Conservation (phyloP, 1,140 invertebrate genomes). For the Camponotus floridanus region DNA sequence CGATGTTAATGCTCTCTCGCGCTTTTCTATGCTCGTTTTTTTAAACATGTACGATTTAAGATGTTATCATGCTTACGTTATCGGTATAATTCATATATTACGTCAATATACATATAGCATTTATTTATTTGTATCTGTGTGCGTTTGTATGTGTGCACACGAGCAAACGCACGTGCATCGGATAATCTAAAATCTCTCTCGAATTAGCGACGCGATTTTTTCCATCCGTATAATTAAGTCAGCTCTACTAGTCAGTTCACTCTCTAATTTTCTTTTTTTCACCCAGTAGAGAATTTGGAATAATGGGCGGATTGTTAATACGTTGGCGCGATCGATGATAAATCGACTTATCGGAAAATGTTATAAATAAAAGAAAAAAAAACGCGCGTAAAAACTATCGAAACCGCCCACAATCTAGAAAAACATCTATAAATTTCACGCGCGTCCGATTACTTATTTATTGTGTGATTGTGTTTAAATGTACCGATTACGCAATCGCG, state of each 20-base stretch:
- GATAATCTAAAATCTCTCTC: slow-evolving; percentile 57
- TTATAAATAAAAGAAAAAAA: slow-evolving; percentile 46
- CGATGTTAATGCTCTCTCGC: slow-evolving; percentile 27
- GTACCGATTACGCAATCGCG: slow-evolving; percentile 58
- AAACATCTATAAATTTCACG: slow-evolving; percentile 58
- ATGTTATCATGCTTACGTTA: slow-evolving; percentile 44
- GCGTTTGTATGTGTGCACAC: too few relatives aligned
- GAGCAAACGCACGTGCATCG: background rate
- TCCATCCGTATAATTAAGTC: slow-evolving; percentile 34
- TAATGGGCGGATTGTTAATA: background rate
- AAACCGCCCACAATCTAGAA: slow-evolving; percentile 26
- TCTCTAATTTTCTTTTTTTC: slow-evolving; percentile 8
- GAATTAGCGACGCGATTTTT: slow-evolving; percentile 39
- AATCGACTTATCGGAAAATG: slow-evolving; percentile 2
- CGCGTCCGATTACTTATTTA: slow-evolving; percentile 36
- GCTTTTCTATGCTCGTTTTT: slow-evolving; percentile 18
- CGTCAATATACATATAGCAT: background rate
- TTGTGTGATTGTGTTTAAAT: slow-evolving; percentile 58
- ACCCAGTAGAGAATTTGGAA: background rate
- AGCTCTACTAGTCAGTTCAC: background rate
- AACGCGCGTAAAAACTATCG: slow-evolving; percentile 18
- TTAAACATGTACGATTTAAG: slow-evolving; percentile 27
- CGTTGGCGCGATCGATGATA: slow-evolving; percentile 9
- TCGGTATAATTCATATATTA: background rate
- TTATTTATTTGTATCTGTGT: background rate